These are phyloP conservation scores for Guaruba guarouba DNA, from an alignment of 2,113 vertebrate species.

Conservation along the genomic window DNA sequence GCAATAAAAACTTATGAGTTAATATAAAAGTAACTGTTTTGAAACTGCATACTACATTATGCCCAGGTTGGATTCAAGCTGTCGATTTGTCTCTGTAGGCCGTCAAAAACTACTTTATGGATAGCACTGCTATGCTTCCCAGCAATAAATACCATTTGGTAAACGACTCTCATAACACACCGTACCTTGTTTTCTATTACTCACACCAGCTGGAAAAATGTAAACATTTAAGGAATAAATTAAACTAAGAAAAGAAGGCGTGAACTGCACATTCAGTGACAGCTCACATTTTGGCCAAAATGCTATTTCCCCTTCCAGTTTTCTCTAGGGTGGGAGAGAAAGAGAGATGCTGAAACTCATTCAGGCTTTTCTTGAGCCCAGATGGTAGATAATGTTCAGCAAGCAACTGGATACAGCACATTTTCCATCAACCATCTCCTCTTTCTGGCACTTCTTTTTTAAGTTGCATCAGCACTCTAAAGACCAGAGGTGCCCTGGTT, in stretches of 20 bases:
- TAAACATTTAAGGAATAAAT: background rate
- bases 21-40: background rate
- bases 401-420: background rate
- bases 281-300: background rate
- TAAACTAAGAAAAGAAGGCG: background rate
- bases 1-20: background rate
- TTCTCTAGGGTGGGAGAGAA: background rate
- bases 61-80: background rate
- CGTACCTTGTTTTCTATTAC: background rate
- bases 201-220: background rate
- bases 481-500: background rate
- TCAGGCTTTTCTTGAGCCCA: background rate
- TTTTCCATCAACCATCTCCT: background rate
- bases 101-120: background rate
- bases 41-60: background rate
- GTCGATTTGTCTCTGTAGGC: background rate
- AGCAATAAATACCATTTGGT: background rate
- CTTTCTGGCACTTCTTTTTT: background rate
- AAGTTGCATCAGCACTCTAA: background rate
- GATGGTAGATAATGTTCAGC: background rate
- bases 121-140: background rate
- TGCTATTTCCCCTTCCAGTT: background rate
- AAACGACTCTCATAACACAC: background rate
- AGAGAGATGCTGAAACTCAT: background rate
- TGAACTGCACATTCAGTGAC: background rate